Percentiles rank a stretch among this genome's conserved stretches.
Conservation (phyloP, 2,113 vertebrate species). For the Alces alces region DNA sequence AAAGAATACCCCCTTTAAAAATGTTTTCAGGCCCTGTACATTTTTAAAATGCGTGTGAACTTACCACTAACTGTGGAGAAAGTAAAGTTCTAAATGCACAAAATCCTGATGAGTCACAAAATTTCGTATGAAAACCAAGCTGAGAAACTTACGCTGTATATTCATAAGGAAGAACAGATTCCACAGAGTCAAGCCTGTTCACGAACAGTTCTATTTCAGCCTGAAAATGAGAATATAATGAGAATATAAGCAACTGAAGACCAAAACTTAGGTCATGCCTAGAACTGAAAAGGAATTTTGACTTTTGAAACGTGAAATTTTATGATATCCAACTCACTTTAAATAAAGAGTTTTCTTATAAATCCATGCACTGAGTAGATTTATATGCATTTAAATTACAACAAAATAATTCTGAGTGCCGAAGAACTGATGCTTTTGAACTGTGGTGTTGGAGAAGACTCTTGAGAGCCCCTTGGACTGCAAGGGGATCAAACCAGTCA, state of each 20-base stretch:
- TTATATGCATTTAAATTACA: constrained; percentile 9
- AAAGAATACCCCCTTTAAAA: background rate
- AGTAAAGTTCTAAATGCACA: constrained; percentile 20
- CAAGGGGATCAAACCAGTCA: background rate
- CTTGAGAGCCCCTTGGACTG: background rate
- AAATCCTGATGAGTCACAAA: background rate
- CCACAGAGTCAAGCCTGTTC: constrained; percentile 98
- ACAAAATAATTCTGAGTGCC: background rate
- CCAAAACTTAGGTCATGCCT: background rate
- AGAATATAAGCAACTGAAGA: constrained; percentile 12
- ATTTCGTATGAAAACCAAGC: background rate
- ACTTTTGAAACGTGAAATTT: background rate
- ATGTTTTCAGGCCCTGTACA: background rate
- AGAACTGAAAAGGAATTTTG: background rate
- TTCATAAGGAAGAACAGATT: constrained; percentile 98
- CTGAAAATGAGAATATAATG: constrained; percentile 79
- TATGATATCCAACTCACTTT: background rate
- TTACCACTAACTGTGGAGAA: background rate
- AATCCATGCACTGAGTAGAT: background rate
- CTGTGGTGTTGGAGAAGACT: background rate
- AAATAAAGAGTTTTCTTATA: constrained; percentile 6
- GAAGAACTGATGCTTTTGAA: background rate
- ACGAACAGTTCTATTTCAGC: constrained; percentile 92
- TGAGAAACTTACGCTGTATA: constrained; percentile 92
- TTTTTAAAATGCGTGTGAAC: background rate